Evolutionary conservation across 1,140 invertebrate genomes (phyloP).

Genomic region (Caerostris extrusa): DNA sequence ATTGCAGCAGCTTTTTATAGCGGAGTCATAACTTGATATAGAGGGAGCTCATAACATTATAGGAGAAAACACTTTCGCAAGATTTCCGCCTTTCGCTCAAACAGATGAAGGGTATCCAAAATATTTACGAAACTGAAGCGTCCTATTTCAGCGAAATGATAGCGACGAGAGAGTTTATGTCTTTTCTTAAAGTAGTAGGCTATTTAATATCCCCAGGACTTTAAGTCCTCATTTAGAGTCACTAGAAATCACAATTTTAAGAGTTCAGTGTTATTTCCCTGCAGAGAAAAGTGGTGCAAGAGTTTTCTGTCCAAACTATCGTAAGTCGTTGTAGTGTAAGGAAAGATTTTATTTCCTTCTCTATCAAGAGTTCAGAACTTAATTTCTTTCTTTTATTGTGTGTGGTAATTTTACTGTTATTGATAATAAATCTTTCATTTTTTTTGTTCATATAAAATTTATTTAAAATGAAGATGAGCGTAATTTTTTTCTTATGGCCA

Average conservation of each 20-base stretch:
- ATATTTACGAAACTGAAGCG: slow-evolving; percentile 6
- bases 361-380: too few species aligned
- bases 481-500: too few species aligned
- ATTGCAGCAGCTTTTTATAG: not conserved
- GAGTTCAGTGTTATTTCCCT: not conserved
- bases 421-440: too few species aligned
- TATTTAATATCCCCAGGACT: slow-evolving; percentile 34
- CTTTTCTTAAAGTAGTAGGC: slow-evolving; percentile 14
- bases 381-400: too few species aligned
- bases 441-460: too few species aligned
- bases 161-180: not conserved
- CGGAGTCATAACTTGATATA: not conserved
- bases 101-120: slow-evolving; percentile 21
- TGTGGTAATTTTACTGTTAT: too few species aligned
- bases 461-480: too few species aligned
- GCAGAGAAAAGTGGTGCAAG: not conserved
- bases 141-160: not conserved
- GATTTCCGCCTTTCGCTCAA: not conserved
- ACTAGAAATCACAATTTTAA: slow-evolving; percentile 52
- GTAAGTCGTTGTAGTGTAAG: too few species aligned
- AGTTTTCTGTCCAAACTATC: not conserved
- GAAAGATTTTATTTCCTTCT: too few species aligned
- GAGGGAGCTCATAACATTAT: not conserved
- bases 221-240: slow-evolving; percentile 3
- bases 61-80: not conserved